A percentile compares a stretch with the other conserved stretches of the same genome.
phyloP scores from a whole-genome alignment of 2,113 vertebrate genomes.

The Lophius piscatorius region DNA sequence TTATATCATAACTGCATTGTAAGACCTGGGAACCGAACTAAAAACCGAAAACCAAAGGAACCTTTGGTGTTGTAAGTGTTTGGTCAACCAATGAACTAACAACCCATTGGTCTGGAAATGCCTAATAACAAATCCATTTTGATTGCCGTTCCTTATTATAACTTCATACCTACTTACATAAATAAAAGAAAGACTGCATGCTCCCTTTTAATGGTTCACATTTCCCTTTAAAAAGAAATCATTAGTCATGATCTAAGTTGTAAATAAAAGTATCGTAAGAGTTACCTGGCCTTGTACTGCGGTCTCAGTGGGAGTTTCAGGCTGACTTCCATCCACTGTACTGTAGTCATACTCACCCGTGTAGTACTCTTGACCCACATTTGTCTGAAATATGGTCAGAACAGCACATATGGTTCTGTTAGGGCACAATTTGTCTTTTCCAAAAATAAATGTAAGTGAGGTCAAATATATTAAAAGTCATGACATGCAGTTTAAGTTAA shows the following conservation, averaged over 20 bases:
- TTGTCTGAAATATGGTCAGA: slow-evolving; percentile 75
- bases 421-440: background rate
- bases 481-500: too few relatives aligned
- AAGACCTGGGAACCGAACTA: too few relatives aligned
- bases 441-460: too few relatives aligned
- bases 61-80: too few relatives aligned
- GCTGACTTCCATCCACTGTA: slow-evolving; percentile 81
- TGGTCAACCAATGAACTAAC: too few relatives aligned
- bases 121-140: too few relatives aligned
- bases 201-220: background rate
- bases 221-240: background rate
- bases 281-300: slow-evolving; percentile 85
- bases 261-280: background rate
- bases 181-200: too few relatives aligned
- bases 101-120: too few relatives aligned
- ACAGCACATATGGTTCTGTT: background rate
- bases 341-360: slow-evolving; percentile 83
- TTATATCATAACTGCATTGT: too few relatives aligned
- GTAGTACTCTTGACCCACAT: slow-evolving; percentile 84
- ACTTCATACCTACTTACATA: background rate
- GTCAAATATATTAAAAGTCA: too few relatives aligned
- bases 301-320: slow-evolving; percentile 80
- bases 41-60: too few relatives aligned
- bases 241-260: background rate
- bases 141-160: too few relatives aligned